Base-by-base conservation (phyloP, 2,113 vertebrate genomes). In the Quiscalus mexicanus region DNA sequence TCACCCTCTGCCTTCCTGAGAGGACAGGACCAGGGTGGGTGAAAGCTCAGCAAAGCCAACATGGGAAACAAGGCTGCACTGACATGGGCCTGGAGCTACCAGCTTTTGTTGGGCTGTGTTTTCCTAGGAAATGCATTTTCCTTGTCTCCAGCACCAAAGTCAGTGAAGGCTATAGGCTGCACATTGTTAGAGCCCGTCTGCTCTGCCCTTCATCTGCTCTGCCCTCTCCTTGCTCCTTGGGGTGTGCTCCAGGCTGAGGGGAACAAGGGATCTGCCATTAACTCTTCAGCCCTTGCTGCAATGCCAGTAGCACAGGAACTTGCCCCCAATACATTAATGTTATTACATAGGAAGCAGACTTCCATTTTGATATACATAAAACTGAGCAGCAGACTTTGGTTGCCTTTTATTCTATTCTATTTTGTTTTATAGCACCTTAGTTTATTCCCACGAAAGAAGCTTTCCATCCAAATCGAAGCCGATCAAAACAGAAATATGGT, bases 361-460 rank as follows among this genome's bases (percentile, higher is more conserved):
- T 67, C 47, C 63, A 11, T 25, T 83, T n/a, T 80, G 75, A 68
- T 37, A 9, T 45, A 65, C 78, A 67, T 91, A n/a, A 60, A 73
- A 63, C 69, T 42, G 60, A 84, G 44, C 47, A 90, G 91, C 50
- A 59, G 56, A 20, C 37, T 23, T 19, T 56, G 18, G 49, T 12
- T 95, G 78, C 23, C 27, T 86, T 76, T 67, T 69, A 45, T 60
- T 78, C n/a, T 50, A 3, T 59, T 76, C 52, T 65, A 41, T 55
- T 70, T 69, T 22, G 28, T 42, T 92, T 92, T 89, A 49, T 65
- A 68, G 73, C 59, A 81, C n/a, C 53, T 63, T 84, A 52, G 60
- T 81, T 95, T 59, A 25, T 78, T 91, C 80, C 91, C 92, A 93
- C 49, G 67, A 84, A 78, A 93, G 33, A 49, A 58, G 45, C 21